Base-by-base conservation (phyloP, 2,888 invertebrate species). In the Nysson spinosus region DNA sequence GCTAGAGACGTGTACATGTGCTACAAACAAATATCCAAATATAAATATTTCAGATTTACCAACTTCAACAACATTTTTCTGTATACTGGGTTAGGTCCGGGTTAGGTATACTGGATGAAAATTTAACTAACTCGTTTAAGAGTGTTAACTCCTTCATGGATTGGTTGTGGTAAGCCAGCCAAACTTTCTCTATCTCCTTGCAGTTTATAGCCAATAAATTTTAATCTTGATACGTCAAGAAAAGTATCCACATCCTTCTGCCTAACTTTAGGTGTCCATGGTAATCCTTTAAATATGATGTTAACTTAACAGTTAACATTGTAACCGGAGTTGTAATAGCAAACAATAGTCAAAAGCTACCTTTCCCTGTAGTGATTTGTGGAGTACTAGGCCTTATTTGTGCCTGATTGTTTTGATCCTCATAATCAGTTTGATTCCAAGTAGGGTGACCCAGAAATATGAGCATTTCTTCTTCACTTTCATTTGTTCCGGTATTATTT, bases 251-350 rank as follows among this genome's bases (percentile, higher is more conserved):
- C 93, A 84, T 99, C 98, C 88, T 94, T 95, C 81, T 95, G 95
- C 5, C 97, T 91, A 9, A 98, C 97, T 91, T 99, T 99, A 0
- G 98, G 97, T 72, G 94, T 92, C 98, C 98, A 99, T 0, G 98
- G 98, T 67, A 99, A 90, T 60, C 95, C 93, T 88, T 72, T 63
- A 58, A n/a, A 43, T n/a, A n/a, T n/a, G n/a, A n/a, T n/a, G n/a
- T n/a, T n/a, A n/a, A n/a, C n/a, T n/a, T n/a, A n/a, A n/a, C n/a
- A n/a, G n/a, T n/a, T n/a, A n/a, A n/a, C n/a, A n/a, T n/a, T n/a
- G n/a, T n/a, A n/a, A n/a, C n/a, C n/a, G n/a, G n/a, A n/a, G n/a
- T n/a, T n/a, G 3, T 26, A 39, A 16, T 26, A 26, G 42, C 47
- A 22, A 54, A 47, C 77, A 44, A 57, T 75, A 3, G 19, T 9